A percentile compares a stretch with the other conserved stretches of the same genome.
These are phyloP conservation scores for Tamias sibiricus DNA, from an alignment of 2,113 vertebrate genomes.

Conservation along the genomic window DNA sequence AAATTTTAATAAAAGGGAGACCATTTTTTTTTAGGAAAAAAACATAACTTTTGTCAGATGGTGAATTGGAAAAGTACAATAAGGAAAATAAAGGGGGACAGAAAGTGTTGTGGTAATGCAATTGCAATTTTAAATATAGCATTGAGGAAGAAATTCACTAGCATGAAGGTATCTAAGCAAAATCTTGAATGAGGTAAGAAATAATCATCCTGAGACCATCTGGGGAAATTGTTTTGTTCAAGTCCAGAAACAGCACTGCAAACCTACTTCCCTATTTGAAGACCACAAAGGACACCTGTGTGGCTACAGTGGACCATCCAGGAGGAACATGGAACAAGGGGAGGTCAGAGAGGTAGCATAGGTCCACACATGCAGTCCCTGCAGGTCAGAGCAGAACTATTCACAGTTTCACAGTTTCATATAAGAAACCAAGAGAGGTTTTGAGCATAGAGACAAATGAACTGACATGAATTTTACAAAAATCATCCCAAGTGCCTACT, in stretches of 20 bases:
- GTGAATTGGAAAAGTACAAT: neutral
- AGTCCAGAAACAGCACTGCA: neutral
- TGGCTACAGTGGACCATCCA: neutral
- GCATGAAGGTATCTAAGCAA: neutral
- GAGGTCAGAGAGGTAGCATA: neutral
- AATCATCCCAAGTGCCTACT: neutral
- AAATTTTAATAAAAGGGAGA: neutral
- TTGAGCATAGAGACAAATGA: neutral
- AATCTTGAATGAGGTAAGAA: neutral
- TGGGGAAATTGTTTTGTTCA: neutral
- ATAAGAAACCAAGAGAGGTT: neutral
- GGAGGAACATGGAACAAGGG: neutral
- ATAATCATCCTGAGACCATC: neutral
- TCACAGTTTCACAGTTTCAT: neutral
- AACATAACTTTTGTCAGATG: neutral
- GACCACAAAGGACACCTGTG: accelerated
- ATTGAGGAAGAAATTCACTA: neutral
- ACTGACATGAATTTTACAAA: neutral
- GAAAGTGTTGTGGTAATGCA: neutral
- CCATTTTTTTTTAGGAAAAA: neutral
- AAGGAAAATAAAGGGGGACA: neutral
- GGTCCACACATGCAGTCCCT: too few species aligned
- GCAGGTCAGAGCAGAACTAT: neutral
- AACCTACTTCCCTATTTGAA: neutral
- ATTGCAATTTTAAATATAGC: neutral